A percentile compares a stretch with the other conserved stretches of the same genome.
These are phyloP conservation scores for Conops quadrifasciatus DNA, from an alignment of 2,888 invertebrate species.

Conservation along the genomic window DNA sequence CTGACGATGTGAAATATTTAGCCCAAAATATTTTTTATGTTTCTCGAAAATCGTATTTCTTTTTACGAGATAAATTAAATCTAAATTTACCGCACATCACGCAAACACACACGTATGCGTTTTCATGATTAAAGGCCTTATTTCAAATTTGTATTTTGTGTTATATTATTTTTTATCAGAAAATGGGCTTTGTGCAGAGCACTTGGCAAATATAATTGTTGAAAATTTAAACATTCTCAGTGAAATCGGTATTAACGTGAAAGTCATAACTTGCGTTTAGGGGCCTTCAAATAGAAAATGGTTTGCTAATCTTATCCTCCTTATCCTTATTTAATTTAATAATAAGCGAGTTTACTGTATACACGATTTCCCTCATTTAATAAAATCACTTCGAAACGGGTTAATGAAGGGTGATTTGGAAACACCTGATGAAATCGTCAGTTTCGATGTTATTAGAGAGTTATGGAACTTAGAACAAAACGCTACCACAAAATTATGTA, in stretches of 20 bases:
- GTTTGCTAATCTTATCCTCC: constrained; percentile 11
- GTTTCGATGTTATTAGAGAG: constrained; percentile 3
- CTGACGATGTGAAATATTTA: too few species aligned
- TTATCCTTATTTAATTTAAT: constrained; percentile 7
- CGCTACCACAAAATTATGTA: neutral
- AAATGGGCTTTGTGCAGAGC: constrained; percentile 30
- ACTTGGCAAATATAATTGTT: constrained; percentile 24
- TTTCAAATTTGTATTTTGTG: constrained; percentile 36
- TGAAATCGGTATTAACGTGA: constrained; percentile 22
- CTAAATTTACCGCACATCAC: too few species aligned
- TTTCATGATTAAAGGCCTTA: constrained; percentile 34
- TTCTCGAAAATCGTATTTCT: too few species aligned
- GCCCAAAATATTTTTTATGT: too few species aligned
- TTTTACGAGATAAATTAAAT: too few species aligned
- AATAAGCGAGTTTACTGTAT: constrained; percentile 11
- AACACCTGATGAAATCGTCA: neutral
- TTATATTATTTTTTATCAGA: constrained; percentile 35
- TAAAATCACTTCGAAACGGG: constrained; percentile 36
- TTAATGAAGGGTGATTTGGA: constrained; percentile 23
- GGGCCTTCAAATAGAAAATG: constrained; percentile 32
- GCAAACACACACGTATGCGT: constrained; percentile 34
- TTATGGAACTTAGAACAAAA: neutral
- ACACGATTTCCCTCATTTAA: constrained; percentile 33
- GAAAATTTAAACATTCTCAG: constrained; percentile 31
- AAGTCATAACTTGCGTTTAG: constrained; percentile 33